These are phyloP conservation scores for Siphonodentalium dalli DNA, from an alignment of 2,888 invertebrate genomes.

Conservation along the genomic window DNA sequence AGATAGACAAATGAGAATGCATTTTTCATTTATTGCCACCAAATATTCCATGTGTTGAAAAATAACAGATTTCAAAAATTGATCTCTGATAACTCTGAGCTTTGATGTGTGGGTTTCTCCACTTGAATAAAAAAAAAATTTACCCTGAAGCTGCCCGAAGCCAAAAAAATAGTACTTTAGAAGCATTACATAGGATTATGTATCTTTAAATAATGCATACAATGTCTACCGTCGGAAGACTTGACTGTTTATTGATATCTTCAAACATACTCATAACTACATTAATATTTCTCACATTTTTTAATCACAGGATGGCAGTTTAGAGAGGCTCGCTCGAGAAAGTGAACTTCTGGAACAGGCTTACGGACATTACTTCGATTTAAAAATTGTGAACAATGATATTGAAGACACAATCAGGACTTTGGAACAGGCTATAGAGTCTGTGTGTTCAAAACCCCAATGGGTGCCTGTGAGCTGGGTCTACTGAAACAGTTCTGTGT, in stretches of 20 bases:
- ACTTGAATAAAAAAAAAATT: too few species aligned
- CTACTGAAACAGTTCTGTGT: constrained; percentile 73
- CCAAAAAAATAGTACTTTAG: too few species aligned
- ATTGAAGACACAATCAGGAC: constrained; percentile 97
- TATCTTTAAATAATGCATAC: too few species aligned
- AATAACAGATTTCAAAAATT: too few species aligned
- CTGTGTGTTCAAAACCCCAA: constrained; percentile 81
- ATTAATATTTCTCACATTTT: constrained; percentile 70
- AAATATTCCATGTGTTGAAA: too few species aligned
- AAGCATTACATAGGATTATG: too few species aligned
- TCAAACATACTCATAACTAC: background rate
- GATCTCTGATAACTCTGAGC: too few species aligned
- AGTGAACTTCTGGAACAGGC: constrained; percentile 95
- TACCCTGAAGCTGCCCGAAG: too few species aligned
- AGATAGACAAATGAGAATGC: too few species aligned
- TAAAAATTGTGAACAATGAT: constrained; percentile 98
- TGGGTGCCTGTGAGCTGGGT: constrained; percentile 99
- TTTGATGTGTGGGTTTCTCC: too few species aligned
- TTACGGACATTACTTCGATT: constrained; percentile 98
- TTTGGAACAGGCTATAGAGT: constrained; percentile 88
- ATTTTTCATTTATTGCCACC: too few species aligned
- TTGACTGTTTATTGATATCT: too few species aligned
- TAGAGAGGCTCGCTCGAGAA: constrained; percentile 94
- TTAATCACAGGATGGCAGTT: constrained; percentile 86
- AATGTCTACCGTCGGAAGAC: background rate